Evolutionary conservation across 2,113 vertebrate species (phyloP).

Genomic region (Euleptes europaea): DNA sequence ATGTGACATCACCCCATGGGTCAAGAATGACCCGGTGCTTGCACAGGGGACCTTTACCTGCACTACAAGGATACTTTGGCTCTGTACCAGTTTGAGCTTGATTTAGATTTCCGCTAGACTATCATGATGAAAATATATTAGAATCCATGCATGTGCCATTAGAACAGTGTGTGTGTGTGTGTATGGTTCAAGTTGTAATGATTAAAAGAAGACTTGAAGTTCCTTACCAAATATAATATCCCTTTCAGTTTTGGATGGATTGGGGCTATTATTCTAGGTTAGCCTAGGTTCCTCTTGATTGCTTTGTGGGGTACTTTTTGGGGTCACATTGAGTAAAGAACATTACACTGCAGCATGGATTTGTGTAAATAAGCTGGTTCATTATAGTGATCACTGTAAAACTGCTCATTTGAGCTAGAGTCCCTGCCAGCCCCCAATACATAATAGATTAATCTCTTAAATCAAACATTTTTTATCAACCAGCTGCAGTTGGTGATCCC

Average conservation of each 20-base stretch:
- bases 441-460: slow-evolving; percentile 17
- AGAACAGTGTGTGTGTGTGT: background rate
- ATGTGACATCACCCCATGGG: background rate
- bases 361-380: background rate
- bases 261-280: background rate
- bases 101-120: background rate
- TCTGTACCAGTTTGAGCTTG: background rate
- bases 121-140: background rate
- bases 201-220: background rate
- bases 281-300: background rate
- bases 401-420: background rate
- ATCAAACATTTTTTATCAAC: slow-evolving; percentile 51
- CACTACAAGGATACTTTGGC: background rate
- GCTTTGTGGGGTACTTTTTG: background rate
- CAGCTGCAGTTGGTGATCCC: slow-evolving; percentile 66
- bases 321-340: background rate
- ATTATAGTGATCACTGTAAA: background rate
- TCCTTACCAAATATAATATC: background rate
- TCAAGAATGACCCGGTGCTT: too few relatives aligned
- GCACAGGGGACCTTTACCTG: too few relatives aligned
- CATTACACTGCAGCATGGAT: background rate
- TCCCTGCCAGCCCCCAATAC: background rate
- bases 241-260: background rate
- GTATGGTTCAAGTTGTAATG: background rate
- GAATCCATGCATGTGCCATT: background rate